A percentile compares a stretch with the other conserved stretches of the same genome.
Evolutionary conservation across 2,888 invertebrate genomes (phyloP).

Genomic region (Sialis lutaria): DNA sequence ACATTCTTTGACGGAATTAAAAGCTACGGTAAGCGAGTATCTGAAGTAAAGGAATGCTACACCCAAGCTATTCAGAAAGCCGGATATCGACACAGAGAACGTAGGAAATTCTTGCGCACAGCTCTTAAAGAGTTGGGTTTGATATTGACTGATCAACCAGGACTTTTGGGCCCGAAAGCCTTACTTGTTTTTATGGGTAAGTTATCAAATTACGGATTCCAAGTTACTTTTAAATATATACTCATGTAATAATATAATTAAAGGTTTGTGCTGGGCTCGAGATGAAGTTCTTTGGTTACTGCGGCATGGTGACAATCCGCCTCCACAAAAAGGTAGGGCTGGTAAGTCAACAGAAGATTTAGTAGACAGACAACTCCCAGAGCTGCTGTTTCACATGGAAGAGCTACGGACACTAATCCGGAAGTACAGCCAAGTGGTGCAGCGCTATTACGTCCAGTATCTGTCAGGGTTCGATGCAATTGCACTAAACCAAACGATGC

Average conservation of each 20-base stretch:
- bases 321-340: constrained; percentile 47
- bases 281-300: constrained; percentile 97
- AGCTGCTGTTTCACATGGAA: constrained; percentile 95
- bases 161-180: constrained; percentile 92
- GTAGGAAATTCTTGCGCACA: constrained; percentile 88
- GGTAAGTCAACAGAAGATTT: constrained; percentile 81
- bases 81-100: constrained; percentile 81
- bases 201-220: too few relatives aligned
- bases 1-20: constrained; percentile 89
- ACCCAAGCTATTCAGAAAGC: constrained; percentile 80
- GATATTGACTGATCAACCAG: constrained; percentile 95
- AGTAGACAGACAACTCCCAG: constrained; percentile 90
- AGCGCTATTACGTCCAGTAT: constrained; percentile 95
- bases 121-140: constrained; percentile 88
- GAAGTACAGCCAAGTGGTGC: constrained; percentile 93
- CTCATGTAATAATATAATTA: too few relatives aligned
- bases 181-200: constrained; percentile 80
- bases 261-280: constrained; percentile 70
- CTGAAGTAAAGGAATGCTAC: constrained; percentile 92
- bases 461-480: constrained; percentile 91
- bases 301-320: constrained; percentile 91
- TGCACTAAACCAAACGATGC: constrained; percentile 68
- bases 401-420: constrained; percentile 86
- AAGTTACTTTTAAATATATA: too few relatives aligned
- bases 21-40: constrained; percentile 79